Percentiles rank a stretch among this genome's conserved stretches.
These are phyloP conservation scores for Ciconia maguari DNA, from an alignment of 2,113 vertebrate genomes.

Conservation along the genomic window DNA sequence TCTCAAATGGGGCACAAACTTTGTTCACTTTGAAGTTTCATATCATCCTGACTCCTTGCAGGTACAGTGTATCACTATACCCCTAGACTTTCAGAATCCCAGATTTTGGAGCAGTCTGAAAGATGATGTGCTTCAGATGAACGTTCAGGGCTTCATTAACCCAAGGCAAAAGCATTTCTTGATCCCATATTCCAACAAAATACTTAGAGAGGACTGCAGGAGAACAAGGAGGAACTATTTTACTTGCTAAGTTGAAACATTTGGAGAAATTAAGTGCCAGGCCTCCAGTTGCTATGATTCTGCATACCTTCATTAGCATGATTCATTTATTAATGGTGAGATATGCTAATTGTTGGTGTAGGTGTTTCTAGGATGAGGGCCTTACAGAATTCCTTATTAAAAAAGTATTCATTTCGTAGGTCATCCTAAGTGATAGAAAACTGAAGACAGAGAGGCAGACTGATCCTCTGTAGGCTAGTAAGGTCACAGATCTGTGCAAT, in stretches of 20 bases:
- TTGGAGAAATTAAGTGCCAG: neutral
- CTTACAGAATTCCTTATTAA: neutral
- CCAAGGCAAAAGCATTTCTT: neutral
- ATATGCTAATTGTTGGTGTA: no score
- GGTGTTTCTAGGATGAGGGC: neutral
- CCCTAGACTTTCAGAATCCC: neutral
- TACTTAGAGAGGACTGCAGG: neutral
- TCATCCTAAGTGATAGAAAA: neutral
- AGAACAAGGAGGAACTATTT: neutral
- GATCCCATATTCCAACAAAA: neutral
- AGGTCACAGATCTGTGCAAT: neutral
- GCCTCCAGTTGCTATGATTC: neutral
- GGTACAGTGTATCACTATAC: no score
- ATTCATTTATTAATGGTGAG: neutral
- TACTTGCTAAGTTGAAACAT: neutral
- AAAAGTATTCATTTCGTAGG: neutral
- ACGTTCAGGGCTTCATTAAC: neutral
- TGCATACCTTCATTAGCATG: neutral
- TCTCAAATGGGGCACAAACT: neutral
- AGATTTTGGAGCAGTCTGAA: neutral
- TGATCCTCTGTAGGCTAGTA: neutral
- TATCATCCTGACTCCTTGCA: neutral
- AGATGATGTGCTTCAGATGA: neutral
- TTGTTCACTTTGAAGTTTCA: neutral
- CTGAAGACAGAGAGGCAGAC: neutral